These are phyloP conservation scores for Drosophila malerkotliana DNA, from an alignment of 1,140 invertebrate species.

Conservation along the genomic window DNA sequence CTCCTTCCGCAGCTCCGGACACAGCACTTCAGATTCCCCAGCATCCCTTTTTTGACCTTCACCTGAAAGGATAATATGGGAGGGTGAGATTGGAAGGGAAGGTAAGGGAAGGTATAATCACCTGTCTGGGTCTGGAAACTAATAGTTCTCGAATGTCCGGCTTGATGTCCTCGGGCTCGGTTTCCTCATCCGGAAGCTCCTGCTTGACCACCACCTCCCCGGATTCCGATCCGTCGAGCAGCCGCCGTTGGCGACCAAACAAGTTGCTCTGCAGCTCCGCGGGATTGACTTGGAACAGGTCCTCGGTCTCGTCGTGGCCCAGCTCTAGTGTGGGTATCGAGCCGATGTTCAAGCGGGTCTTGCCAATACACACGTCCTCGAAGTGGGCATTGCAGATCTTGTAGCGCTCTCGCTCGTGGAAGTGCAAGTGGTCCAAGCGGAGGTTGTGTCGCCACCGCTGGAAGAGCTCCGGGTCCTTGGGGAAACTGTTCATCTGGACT, in stretches of 20 bases:
- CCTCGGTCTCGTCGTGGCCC: slow-evolving; percentile 68
- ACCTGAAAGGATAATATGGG: slow-evolving; percentile 14
- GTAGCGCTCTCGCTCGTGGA: slow-evolving; percentile 74
- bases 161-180: slow-evolving; percentile 40
- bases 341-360: slow-evolving; percentile 68
- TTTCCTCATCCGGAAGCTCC: slow-evolving; percentile 25
- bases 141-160: slow-evolving; percentile 12
- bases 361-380: slow-evolving; percentile 77
- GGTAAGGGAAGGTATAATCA: neutral
- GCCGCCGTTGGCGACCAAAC: slow-evolving; percentile 58
- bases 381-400: slow-evolving; percentile 81
- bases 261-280: slow-evolving; percentile 68
- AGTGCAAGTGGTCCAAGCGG: slow-evolving; percentile 63
- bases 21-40: slow-evolving; percentile 61
- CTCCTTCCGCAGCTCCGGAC: slow-evolving; percentile 61
- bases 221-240: slow-evolving; percentile 18
- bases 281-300: slow-evolving; percentile 70
- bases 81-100: too few species aligned
- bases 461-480: slow-evolving; percentile 66
- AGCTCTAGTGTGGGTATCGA: slow-evolving; percentile 72
- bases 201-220: slow-evolving; percentile 36
- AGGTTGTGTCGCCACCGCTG: slow-evolving; percentile 73
- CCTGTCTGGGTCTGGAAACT: slow-evolving; percentile 34
- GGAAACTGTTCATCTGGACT: slow-evolving; percentile 80
- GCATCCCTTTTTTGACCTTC: slow-evolving; percentile 39